phyloP scores from a whole-genome alignment of 2,888 invertebrate genomes.

The Germaria angustata region DNA sequence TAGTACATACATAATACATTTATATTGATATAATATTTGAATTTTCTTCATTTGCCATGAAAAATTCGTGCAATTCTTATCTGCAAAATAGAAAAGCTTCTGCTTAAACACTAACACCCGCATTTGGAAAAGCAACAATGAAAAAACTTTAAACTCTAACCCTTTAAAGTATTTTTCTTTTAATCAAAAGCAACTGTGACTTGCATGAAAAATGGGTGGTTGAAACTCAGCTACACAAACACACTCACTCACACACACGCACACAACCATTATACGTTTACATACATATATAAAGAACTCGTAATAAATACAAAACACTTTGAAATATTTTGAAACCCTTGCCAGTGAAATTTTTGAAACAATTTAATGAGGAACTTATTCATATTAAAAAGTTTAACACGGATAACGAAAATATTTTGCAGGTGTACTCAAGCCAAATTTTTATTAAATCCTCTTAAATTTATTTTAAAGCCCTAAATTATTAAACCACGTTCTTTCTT shows the following conservation, averaged over 20 bases:
- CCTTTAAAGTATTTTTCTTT: constrained; percentile 56
- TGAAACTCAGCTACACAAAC: constrained; percentile 1
- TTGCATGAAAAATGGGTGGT: constrained; percentile 56
- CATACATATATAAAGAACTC: background rate
- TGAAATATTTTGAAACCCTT: constrained; percentile 32
- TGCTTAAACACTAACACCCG: constrained; percentile 31
- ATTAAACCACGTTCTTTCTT: background rate
- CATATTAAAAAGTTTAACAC: constrained; percentile 31
- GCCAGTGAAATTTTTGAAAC: constrained; percentile 1
- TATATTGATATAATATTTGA: constrained; percentile 28
- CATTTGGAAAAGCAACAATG: constrained; percentile 23
- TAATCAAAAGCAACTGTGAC: constrained; percentile 58
- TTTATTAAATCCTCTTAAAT: background rate
- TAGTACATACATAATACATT: background rate
- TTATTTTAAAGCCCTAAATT: background rate
- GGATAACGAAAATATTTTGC: constrained; percentile 4
- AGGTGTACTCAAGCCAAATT: background rate
- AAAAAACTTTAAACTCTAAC: constrained; percentile 57
- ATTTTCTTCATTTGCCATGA: constrained; percentile 43
- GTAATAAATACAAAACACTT: constrained; percentile 28
- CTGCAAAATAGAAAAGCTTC: constrained; percentile 28
- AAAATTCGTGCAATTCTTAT: constrained; percentile 52
- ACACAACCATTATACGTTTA: background rate
- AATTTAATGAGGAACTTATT: constrained; percentile 50
- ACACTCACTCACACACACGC: background rate